Percentiles rank a stretch among this genome's conserved stretches.
These are phyloP conservation scores for Alloscopus bannaensis DNA, from an alignment of 2,888 invertebrate genomes.

Conservation along the genomic window DNA sequence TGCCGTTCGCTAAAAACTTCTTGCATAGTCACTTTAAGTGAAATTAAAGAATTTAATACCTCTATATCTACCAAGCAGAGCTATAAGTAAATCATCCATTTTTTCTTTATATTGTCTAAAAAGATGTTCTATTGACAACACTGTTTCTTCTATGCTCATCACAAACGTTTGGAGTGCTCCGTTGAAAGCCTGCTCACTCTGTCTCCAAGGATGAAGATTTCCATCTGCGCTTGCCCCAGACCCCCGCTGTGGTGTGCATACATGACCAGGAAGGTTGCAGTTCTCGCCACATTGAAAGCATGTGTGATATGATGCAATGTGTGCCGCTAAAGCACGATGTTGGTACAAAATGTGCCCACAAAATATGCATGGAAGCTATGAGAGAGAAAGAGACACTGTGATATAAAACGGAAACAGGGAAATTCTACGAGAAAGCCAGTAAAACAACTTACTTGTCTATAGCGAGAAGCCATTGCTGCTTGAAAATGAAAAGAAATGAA, in stretches of 20 bases:
- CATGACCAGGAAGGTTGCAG: neutral
- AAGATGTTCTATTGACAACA: neutral
- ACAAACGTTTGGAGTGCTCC: neutral
- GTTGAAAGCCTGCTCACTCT: neutral
- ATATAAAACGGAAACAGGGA: neutral
- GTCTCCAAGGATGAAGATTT: neutral
- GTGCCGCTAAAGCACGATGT: slow-evolving; percentile 5
- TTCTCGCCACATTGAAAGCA: neutral
- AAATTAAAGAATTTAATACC: neutral
- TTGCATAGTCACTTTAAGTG: neutral
- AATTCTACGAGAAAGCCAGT: neutral
- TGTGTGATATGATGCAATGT: neutral
- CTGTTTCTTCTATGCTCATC: neutral
- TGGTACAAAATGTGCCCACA: neutral
- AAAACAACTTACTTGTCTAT: neutral
- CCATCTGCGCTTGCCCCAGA: neutral
- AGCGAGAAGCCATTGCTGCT: neutral
- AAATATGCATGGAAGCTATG: neutral
- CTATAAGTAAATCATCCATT: neutral
- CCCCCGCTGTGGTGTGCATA: neutral
- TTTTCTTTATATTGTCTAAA: neutral
- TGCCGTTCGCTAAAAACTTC: neutral
- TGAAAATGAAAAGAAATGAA: neutral
- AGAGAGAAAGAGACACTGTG: neutral
- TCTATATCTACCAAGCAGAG: neutral